Conservation (phyloP, 2,888 invertebrate species). For the Parnassius orleans region DNA sequence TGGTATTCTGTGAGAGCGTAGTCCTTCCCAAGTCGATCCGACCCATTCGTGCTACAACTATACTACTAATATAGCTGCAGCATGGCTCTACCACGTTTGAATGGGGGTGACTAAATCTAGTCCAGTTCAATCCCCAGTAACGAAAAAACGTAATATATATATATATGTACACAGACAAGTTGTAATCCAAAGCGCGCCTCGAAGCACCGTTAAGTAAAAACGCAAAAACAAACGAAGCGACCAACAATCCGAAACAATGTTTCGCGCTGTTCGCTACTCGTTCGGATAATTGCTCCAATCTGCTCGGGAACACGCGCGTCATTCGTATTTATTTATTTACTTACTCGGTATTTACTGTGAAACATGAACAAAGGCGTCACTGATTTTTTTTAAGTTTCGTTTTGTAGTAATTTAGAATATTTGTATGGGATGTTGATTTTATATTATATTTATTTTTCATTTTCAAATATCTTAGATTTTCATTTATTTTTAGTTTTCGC, state of each 20-base stretch:
- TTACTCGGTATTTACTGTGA: conserved; percentile 72
- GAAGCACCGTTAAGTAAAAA: conserved; percentile 8
- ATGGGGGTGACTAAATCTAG: too few species aligned
- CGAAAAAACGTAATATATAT: too few species aligned
- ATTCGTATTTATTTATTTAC: conserved; percentile 75
- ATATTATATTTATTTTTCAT: background rate
- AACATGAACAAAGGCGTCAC: conserved; percentile 57
- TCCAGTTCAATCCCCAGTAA: too few species aligned
- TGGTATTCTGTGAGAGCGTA: too few species aligned
- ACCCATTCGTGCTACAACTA: too few species aligned
- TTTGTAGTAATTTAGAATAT: conserved; percentile 19
- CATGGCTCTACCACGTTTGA: too few species aligned
- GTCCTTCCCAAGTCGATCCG: too few species aligned
- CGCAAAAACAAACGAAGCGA: conserved; percentile 28
- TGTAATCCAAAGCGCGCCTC: conserved; percentile 10
- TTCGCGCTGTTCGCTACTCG: conserved; percentile 33
- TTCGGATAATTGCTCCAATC: conserved; percentile 72
- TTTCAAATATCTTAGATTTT: too few species aligned
- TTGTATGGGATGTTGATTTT: background rate
- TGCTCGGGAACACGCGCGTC: conserved; percentile 61
- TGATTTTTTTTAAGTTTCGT: conserved; percentile 28
- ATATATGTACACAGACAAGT: background rate
- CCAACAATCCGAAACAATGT: conserved; percentile 50
- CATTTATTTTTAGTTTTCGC: too few species aligned
- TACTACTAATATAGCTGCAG: too few species aligned